Evolutionary conservation across 2,888 invertebrate species (phyloP), one percentile per base, ranked within the genome.

Genomic region (Tipula confusa): DNA sequence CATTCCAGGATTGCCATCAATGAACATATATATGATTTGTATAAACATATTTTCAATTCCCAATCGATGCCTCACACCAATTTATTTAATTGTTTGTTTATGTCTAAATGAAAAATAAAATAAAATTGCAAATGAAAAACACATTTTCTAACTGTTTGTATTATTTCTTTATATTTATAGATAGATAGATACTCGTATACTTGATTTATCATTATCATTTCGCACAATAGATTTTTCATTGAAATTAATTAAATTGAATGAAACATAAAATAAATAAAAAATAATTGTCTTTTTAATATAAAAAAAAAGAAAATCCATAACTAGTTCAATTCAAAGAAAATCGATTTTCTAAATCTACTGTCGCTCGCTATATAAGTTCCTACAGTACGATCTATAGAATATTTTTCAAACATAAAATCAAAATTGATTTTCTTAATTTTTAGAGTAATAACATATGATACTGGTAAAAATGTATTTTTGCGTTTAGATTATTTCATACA

Each of bases 191-290:
- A 5, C 13, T 13, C 24, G 2, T 64, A 43, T 43, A 24, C 64
- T 64, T 64, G 64, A 64, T 64, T 64, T 64, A 64, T 64, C 64
- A 64, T 9, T 24, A 64, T 24, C 24, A 9, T 64, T 64, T 24
- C 24, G 9, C 24, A 64, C 64, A 64, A 64, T 64, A 64, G 64
- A 64, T 24, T 64, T 64, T 64, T 64, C 64, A 64, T 64, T 64
- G 64, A 64, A 64, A 24, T 64, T 64, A 64, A 64, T 64, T 64
- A 24, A 64, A 64, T 64, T 64, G 64, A 64, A 64, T 64, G 64
- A 64, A 24, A 64, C 1, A 64, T 24, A 24, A 43, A 43, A 43
- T 43, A 43, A 43, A 43, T 15, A 43, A n/a, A n/a, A 64, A 64
- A 64, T 64, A 24, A 64, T 64, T 64, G 64, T 24, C 64, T 2